A percentile compares a stretch with the other conserved stretches of the same genome.
phyloP scores from a whole-genome alignment of 2,797 vertebrate genomes.

The Syncerus caffer region DNA sequence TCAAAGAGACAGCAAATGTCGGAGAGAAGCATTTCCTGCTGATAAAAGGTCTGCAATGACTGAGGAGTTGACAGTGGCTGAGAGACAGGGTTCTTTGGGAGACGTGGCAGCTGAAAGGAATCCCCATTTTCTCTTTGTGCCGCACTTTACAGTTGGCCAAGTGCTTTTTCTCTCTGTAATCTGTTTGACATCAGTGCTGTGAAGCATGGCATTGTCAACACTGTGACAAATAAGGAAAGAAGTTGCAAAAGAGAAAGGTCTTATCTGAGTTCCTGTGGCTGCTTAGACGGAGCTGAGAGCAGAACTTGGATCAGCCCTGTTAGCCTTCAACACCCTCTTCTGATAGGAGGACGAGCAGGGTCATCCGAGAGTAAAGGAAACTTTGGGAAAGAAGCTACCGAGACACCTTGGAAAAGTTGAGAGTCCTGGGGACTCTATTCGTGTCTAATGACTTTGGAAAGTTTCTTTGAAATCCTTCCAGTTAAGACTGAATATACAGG shows the following conservation, averaged over 20 bases:
- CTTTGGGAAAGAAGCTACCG: not conserved
- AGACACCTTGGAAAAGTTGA: constrained; percentile 3
- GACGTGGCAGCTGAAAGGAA: not conserved
- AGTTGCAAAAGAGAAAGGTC: not conserved
- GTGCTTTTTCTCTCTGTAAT: not conserved
- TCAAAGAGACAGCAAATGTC: not conserved
- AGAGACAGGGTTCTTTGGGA: not conserved
- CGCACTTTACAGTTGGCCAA: not conserved
- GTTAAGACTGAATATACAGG: constrained; percentile 8
- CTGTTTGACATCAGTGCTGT: not conserved
- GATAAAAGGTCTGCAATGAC: not conserved
- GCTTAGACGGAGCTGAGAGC: not conserved
- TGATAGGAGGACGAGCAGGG: not conserved
- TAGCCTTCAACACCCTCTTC: not conserved
- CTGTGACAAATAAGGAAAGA: not conserved
- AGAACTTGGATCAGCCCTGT: not conserved
- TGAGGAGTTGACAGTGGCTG: not conserved
- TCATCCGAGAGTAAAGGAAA: not conserved
- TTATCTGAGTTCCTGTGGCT: not conserved
- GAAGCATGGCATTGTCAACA: not conserved
- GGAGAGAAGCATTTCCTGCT: not conserved
- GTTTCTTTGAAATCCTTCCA: constrained; percentile 42
- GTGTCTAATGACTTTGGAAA: constrained; percentile 11
- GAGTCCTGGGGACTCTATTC: not conserved
- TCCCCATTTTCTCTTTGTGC: not conserved